A percentile compares a stretch with the other conserved stretches of the same genome.
Evolutionary conservation across 2,888 invertebrate genomes (phyloP).

Genomic region (Loripinus fragilis): DNA sequence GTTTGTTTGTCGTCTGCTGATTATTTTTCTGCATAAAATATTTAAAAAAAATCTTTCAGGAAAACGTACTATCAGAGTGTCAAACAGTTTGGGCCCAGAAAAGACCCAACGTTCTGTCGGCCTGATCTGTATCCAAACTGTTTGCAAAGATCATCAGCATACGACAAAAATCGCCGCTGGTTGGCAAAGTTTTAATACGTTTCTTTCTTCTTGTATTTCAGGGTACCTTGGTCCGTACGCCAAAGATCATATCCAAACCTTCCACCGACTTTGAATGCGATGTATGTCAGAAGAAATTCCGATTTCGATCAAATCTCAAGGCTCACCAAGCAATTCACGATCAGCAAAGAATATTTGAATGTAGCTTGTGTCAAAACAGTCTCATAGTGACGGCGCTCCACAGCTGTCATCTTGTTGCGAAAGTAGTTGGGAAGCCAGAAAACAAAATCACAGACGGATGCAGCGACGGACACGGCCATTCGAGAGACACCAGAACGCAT

Average conservation of each 20-base stretch:
- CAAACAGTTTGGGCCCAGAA: too few relatives aligned
- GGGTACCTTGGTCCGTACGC: neutral
- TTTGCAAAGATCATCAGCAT: too few relatives aligned
- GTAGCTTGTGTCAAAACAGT: neutral
- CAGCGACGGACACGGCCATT: neutral
- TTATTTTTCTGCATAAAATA: too few relatives aligned
- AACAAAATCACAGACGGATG: neutral
- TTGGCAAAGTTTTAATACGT: too few relatives aligned
- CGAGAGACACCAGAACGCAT: neutral
- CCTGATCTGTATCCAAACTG: too few relatives aligned
- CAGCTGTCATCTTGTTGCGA: neutral
- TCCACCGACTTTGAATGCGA: neutral
- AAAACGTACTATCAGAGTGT: too few relatives aligned
- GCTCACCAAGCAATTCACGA: neutral
- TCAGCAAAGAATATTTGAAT: neutral
- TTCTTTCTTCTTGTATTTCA: neutral
- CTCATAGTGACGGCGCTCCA: neutral
- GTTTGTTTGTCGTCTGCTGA: too few relatives aligned
- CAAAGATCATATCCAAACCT: neutral
- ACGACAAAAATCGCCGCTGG: too few relatives aligned
- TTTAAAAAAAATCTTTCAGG: too few relatives aligned
- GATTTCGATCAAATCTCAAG: neutral
- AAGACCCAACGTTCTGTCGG: too few relatives aligned
- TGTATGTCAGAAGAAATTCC: neutral
- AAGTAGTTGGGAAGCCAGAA: neutral